phyloP scores from a whole-genome alignment of 1,140 invertebrate genomes.

The Drosophila sp. region DNA sequence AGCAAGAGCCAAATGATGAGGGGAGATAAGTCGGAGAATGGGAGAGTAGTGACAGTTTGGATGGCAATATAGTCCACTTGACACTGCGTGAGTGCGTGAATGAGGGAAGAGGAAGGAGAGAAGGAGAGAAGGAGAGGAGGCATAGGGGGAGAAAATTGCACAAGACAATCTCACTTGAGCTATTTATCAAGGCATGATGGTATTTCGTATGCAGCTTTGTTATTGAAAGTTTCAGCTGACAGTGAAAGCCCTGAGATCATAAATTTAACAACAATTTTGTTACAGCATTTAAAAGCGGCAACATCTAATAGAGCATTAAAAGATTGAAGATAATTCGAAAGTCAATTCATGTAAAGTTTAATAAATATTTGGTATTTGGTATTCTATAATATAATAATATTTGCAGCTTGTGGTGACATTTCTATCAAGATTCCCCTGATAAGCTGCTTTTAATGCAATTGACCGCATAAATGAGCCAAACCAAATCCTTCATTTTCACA shows the following conservation, averaged over 20 bases:
- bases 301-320: constrained; percentile 35
- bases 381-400: background rate
- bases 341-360: background rate
- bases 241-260: constrained; percentile 24
- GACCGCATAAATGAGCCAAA: constrained; percentile 25
- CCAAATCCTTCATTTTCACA: constrained; percentile 30
- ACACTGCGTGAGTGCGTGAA: constrained; percentile 38
- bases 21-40: background rate
- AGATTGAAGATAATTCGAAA: background rate
- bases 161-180: constrained; percentile 55
- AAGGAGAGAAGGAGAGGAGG: background rate
- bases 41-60: background rate
- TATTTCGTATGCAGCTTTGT: constrained; percentile 31
- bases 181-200: constrained; percentile 51
- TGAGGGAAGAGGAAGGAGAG: background rate
- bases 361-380: too few species aligned
- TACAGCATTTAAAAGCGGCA: constrained; percentile 8
- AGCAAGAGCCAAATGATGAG: constrained; percentile 20
- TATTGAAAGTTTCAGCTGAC: constrained; percentile 35
- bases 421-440: background rate
- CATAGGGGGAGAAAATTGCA: constrained; percentile 31
- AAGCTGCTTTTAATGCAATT: constrained; percentile 18
- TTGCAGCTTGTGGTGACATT: background rate
- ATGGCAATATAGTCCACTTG: constrained; percentile 46
- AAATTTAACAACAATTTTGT: constrained; percentile 31